Conservation (phyloP, 2,888 invertebrate species). For the Globia sparganii region DNA sequence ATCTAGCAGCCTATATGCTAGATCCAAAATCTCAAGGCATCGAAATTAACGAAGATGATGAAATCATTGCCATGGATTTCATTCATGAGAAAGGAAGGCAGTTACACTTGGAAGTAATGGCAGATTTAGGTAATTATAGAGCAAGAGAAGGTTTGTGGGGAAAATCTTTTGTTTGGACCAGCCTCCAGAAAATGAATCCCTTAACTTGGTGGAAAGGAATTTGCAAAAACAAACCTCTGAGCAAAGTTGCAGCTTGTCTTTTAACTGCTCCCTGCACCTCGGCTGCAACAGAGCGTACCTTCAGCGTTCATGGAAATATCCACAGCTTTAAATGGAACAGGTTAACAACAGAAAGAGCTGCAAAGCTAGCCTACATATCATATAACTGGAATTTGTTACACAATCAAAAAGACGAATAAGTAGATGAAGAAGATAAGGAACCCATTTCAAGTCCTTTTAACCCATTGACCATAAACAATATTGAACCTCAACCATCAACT, state of each 20-base stretch:
- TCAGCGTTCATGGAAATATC: not conserved
- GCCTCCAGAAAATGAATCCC: not conserved
- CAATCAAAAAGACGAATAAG: conserved; percentile 2
- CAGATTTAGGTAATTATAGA: conserved; percentile 10
- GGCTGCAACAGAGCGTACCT: conserved; percentile 4
- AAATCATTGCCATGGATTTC: conserved; percentile 10
- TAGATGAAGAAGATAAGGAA: not conserved
- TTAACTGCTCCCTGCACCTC: conserved; percentile 1
- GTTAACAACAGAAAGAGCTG: conserved; percentile 10
- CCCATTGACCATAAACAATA: conserved; percentile 1
- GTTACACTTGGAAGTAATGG: conserved; percentile 2
- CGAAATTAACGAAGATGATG: conserved; percentile 3
- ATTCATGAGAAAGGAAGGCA: conserved; percentile 16
- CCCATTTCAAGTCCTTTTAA: not conserved
- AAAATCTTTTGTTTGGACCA: conserved; percentile 2
- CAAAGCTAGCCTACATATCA: conserved; percentile 8
- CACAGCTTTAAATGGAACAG: too few species aligned
- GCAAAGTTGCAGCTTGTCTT: conserved; percentile 11
- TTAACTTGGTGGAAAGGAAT: conserved; percentile 10
- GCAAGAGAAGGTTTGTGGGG: not conserved
- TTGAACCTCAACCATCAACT: conserved; percentile 3
- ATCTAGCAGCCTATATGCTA: conserved; percentile 5
- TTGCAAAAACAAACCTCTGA: not conserved
- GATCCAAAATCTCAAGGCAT: conserved; percentile 7
- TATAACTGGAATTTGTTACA: conserved; percentile 3